Conservation (phyloP, 2,797 vertebrate genomes). For the Protonibea diacanthus region DNA sequence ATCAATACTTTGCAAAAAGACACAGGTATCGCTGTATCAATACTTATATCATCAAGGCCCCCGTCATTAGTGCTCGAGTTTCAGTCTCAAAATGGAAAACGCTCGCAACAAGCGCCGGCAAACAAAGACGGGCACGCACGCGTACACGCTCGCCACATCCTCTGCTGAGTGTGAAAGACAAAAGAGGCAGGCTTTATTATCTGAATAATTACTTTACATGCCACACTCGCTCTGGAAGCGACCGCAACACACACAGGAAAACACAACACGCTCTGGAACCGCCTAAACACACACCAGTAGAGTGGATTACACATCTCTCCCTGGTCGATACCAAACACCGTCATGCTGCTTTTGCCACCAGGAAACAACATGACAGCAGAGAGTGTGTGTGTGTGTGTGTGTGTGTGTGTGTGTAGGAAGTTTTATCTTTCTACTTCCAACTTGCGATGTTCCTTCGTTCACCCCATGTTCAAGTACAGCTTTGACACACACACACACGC, state of each 20-base stretch:
- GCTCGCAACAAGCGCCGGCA: neutral
- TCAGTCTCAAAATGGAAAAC: conserved; percentile 33
- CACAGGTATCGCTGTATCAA: conserved; percentile 16
- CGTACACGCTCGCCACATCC: too few relatives aligned
- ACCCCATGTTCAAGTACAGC: conserved; percentile 43
- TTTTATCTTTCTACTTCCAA: conserved; percentile 33
- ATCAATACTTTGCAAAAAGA: conserved; percentile 38
- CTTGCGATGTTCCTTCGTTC: conserved; percentile 44
- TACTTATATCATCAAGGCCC: conserved; percentile 24
- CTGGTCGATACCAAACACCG: conserved; percentile 57
- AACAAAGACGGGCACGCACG: neutral
- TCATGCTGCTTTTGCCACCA: conserved; percentile 65
- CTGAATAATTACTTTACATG: conserved; percentile 72
- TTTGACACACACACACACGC: conserved; percentile 15
- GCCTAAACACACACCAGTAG: conserved; percentile 45
- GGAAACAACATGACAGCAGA: conserved; percentile 42
- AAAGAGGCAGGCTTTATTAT: conserved; percentile 62
- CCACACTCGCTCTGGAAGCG: conserved; percentile 45
- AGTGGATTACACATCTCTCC: conserved; percentile 73
- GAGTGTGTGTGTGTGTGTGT: conserved; percentile 9
- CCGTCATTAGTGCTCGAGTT: conserved; percentile 16
- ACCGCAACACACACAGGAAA: conserved; percentile 53
- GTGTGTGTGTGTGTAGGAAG: neutral
- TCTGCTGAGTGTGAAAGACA: conserved; percentile 39
- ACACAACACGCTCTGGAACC: conserved; percentile 47